phyloP scores from a whole-genome alignment of 2,113 vertebrate genomes.

The Microcebus griseorufus region DNA sequence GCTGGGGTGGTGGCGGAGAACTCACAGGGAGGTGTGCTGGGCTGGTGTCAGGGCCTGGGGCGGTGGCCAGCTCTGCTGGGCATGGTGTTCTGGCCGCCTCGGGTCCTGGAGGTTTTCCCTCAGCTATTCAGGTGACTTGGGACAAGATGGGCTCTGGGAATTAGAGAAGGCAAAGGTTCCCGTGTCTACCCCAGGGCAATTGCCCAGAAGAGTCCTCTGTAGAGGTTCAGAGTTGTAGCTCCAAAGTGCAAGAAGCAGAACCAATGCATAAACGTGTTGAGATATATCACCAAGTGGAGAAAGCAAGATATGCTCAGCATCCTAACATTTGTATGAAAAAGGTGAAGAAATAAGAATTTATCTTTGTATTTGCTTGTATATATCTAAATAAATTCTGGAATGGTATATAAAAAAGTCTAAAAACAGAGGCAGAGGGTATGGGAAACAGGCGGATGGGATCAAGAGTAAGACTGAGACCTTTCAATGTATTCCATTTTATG shows the following conservation, averaged over 20 bases:
- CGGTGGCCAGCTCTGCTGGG: too few relatives aligned
- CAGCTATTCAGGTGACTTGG: neutral
- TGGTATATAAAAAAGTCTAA: neutral
- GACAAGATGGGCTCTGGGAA: neutral
- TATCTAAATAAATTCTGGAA: neutral
- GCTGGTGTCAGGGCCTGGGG: neutral
- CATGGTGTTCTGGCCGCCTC: neutral
- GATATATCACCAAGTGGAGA: neutral
- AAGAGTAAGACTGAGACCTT: neutral
- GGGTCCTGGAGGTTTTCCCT: neutral
- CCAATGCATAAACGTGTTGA: neutral
- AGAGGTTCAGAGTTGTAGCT: neutral
- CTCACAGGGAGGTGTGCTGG: neutral
- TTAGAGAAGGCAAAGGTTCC: neutral
- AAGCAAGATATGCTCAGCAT: neutral
- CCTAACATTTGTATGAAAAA: neutral
- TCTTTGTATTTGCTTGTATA: neutral
- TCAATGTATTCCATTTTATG: neutral
- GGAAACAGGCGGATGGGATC: neutral
- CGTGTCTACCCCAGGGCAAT: neutral
- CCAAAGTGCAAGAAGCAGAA: neutral
- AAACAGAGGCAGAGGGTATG: neutral
- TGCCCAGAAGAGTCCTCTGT: neutral
- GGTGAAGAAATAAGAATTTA: neutral
- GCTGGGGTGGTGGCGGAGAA: accelerated